Percentiles rank a stretch among this genome's conserved stretches.
These are phyloP conservation scores for Neuroterus valhalla DNA, from an alignment of 1,140 invertebrate species.

Conservation along the genomic window DNA sequence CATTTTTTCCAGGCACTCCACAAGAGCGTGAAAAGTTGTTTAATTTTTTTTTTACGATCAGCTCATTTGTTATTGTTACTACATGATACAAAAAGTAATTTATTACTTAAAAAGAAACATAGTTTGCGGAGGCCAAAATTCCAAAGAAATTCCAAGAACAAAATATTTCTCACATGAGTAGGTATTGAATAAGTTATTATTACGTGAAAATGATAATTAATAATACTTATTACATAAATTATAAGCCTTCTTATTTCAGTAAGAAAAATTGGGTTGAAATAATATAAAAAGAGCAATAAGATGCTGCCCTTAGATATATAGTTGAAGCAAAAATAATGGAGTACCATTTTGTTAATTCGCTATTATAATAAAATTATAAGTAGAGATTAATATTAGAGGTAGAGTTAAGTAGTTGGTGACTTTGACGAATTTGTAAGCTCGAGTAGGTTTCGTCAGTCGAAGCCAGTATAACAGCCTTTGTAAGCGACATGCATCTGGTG, in stretches of 20 bases:
- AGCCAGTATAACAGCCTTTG: conserved; percentile 58
- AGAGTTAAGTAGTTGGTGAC: conserved; percentile 56
- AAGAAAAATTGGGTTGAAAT: conserved; percentile 56
- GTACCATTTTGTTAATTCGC: conserved; percentile 60
- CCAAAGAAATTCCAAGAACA: no score
- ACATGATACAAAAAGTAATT: no score
- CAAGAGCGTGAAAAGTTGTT: no score
- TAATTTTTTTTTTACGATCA: no score
- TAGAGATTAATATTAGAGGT: conserved; percentile 53
- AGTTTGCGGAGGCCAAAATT: no score
- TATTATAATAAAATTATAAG: conserved; percentile 47
- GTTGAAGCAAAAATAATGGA: conserved; percentile 45
- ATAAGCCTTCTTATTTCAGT: conserved; percentile 31
- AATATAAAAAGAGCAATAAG: conserved; percentile 55
- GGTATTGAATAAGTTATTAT: no score
- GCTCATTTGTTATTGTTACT: no score
- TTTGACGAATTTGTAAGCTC: conserved; percentile 52
- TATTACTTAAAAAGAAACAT: no score
- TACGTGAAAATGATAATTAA: no score
- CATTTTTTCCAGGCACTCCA: no score
- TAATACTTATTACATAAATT: no score
- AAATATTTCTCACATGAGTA: no score
- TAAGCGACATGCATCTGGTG: conserved; percentile 66
- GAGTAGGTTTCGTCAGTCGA: conserved; percentile 55
- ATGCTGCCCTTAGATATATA: conserved; percentile 22